Conservation (phyloP, 1,140 invertebrate genomes). For the Pseudomyrmex pallidus region DNA sequence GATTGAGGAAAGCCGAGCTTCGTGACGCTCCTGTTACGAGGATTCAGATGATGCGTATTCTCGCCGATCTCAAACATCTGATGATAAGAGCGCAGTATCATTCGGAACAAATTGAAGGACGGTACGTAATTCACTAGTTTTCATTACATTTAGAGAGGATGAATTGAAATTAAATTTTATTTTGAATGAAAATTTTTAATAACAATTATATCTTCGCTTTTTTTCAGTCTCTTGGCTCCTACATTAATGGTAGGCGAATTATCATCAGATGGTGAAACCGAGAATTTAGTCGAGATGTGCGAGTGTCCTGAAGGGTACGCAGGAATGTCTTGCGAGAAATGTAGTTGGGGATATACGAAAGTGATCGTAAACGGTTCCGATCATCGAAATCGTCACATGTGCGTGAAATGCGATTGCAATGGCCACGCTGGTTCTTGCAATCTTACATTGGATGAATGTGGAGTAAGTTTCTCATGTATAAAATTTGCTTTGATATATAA, state of each 20-base stretch:
- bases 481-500: slow-evolving; percentile 5
- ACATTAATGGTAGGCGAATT: slow-evolving; percentile 75
- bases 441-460: slow-evolving; percentile 91
- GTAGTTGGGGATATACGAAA: slow-evolving; percentile 93
- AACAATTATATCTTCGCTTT: not conserved
- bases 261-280: slow-evolving; percentile 64
- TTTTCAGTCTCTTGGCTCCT: slow-evolving; percentile 76
- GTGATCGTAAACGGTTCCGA: slow-evolving; percentile 87
- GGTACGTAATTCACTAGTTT: slow-evolving; percentile 81
- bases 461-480: slow-evolving; percentile 80
- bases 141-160: not conserved
- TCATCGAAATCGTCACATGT: slow-evolving; percentile 87
- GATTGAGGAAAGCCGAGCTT: slow-evolving; percentile 86
- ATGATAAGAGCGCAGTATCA: slow-evolving; percentile 96
- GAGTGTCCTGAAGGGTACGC: slow-evolving; percentile 88
- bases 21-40: slow-evolving; percentile 88
- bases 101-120: slow-evolving; percentile 96
- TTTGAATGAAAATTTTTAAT: not conserved
- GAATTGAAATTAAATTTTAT: too few species aligned
- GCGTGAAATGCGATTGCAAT: slow-evolving; percentile 95
- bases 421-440: slow-evolving; percentile 94
- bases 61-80: slow-evolving; percentile 92
- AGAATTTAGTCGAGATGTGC: slow-evolving; percentile 87
- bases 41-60: slow-evolving; percentile 92
- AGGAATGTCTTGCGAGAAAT: slow-evolving; percentile 94